Base-by-base conservation (phyloP, 2,113 vertebrate genomes). In the Nicator chloris region DNA sequence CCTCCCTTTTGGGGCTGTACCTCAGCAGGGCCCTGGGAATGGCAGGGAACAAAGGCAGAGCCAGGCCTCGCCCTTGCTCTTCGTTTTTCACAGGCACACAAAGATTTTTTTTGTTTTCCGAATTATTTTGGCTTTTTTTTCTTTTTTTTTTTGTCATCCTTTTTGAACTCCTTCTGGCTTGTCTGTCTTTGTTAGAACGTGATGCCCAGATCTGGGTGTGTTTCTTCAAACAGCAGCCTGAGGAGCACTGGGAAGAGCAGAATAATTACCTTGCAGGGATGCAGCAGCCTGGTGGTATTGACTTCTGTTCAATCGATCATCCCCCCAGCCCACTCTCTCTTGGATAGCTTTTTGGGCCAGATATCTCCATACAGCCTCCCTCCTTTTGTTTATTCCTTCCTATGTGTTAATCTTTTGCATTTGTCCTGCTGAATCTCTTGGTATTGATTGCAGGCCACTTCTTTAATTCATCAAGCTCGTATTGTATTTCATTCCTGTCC, bases 401-500 rank as follows among this genome's bases (percentile, higher is more conserved):
- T 95, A 96, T 53, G 83, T 96, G 94, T 93, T 92, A 80, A 93
- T 98, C 91, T 96, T 90, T 93, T 93, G 76, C 90, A 85, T 97
- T 96, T 92, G 93, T 95, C 95, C 96, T 91, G 95, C 78, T 95
- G 94, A 97, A 97, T 96, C 88, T 91, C 82, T 88, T 75, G 65
- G 83, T 95, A 98, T 97, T 96, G 97, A 98, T 97, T 96, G 70
- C 75, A 92, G 53, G 42, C 69, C 88, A 93, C 82, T 97, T 96
- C 90, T 97, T 96, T 93, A 94, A 95, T 97, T 97, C 97, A 96
- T 97, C 96, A 83, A 95, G 60, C 86, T 97, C 15, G 18, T 27
- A 75, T 84, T 95, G 93, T 96, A 93, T 97, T 96, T 98, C 96
- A 97, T 98, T 95, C 86, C 80, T 96, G 95, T 97, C 92, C 81